Base-by-base conservation (phyloP, 53 echinoderm and acorn worm genomes). In the Crossaster papposus region DNA sequence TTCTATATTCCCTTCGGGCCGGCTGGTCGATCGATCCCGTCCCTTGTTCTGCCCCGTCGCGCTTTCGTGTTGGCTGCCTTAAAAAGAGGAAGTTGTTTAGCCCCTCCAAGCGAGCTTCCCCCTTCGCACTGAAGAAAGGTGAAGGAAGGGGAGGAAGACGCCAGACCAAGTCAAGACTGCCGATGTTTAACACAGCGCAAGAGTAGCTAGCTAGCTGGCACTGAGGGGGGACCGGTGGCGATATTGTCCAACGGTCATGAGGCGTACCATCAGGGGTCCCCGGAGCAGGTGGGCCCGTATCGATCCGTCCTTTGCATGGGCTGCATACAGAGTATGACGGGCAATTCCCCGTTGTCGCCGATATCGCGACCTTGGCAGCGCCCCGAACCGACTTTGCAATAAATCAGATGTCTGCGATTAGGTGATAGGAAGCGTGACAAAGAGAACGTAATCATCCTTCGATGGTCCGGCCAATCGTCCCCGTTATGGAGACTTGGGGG, bases 341-440 rank as follows among this genome's bases (percentile, higher is more conserved):
- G 72, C 35, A 2, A 36, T 68, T 23, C 68, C n/a, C 68, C 65
- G 3, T 26, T 30, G n/a, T 34, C 82, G 32, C 65, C 82, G 65
- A 24, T 54, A 76, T 30, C 72, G 72, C 86, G 86, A 86, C 86
- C 86, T 86, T 86, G 86, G 86, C 86, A 86, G 58, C 29, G 86
- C 85, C 44, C 9, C 58, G 15, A 86, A 86, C 36, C 58, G 86
- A 86, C 86, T 86, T 86, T 75, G 86, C 76, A 44, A 75, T 77
- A 77, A 86, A 86, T 86, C 75, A 75, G 86, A 86, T 86, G 86
- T 86, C 75, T 86, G 36, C 86, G 86, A 86, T 86, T 86, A 86
- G 77, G 36, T 62, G 35, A 75, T 75, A 75, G 86, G 86, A 86
- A 86, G 73, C 77, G 62, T 18, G 14, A 76, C 75, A 75, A 86